phyloP scores from a whole-genome alignment of 2,113 vertebrate genomes.

The Dunckerocampus dactyliophorus region DNA sequence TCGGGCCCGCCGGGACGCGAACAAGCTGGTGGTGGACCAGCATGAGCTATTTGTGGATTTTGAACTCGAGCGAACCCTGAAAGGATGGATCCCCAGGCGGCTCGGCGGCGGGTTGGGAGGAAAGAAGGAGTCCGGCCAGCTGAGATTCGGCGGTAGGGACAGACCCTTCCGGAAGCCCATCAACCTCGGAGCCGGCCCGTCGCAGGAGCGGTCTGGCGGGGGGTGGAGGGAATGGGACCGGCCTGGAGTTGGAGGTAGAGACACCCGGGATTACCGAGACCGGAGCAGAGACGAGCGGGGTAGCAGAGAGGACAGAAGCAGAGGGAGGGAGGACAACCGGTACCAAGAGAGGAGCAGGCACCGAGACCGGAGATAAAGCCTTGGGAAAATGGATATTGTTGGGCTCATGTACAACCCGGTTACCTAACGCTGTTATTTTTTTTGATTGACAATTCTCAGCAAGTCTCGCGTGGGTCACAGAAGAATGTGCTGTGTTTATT shows the following conservation, averaged over 20 bases:
- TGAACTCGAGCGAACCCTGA: conserved; percentile 86
- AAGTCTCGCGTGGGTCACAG: too few species aligned
- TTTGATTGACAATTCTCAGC: too few species aligned
- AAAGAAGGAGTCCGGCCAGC: conserved; percentile 93
- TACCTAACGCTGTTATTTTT: too few species aligned
- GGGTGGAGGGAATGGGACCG: conserved; percentile 21
- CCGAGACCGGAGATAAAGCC: conserved; percentile 60
- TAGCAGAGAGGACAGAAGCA: conserved; percentile 65
- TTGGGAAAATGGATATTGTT: background rate
- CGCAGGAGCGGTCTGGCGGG: conserved; percentile 65
- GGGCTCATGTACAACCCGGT: too few species aligned
- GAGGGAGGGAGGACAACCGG: conserved; percentile 61
- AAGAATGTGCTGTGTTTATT: too few species aligned
- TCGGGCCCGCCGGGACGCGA: conserved; percentile 86
- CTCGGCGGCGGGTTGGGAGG: conserved; percentile 91
- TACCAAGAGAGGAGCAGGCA: conserved; percentile 64
- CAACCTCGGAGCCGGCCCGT: conserved; percentile 71
- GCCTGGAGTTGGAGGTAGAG: conserved; percentile 64
- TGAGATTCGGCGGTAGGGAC: conserved; percentile 92
- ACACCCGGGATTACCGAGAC: conserved; percentile 75
- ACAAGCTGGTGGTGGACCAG: conserved; percentile 88
- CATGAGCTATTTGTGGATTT: conserved; percentile 91
- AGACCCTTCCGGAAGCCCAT: conserved; percentile 94
- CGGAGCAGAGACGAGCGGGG: conserved; percentile 65
- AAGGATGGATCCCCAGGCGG: conserved; percentile 90